Conservation (phyloP, 2,113 vertebrate species). For the Tringa solitaria region DNA sequence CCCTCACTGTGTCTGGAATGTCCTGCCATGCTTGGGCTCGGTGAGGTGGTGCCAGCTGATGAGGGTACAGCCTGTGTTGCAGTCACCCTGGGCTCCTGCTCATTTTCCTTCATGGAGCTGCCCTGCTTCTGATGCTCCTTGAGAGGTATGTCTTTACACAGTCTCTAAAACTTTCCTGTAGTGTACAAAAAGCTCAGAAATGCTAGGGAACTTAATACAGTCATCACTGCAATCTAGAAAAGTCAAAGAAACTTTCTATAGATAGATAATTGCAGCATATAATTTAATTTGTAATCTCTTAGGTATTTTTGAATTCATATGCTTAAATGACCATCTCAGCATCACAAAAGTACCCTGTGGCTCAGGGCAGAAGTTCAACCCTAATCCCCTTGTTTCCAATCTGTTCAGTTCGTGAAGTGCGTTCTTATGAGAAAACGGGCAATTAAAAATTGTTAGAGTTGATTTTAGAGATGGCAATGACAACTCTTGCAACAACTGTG, state of each 20-base stretch:
- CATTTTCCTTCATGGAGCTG: background rate
- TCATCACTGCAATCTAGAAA: background rate
- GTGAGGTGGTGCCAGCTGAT: background rate
- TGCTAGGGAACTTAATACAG: background rate
- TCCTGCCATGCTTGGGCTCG: background rate
- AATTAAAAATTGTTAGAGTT: background rate
- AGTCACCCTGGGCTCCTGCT: background rate
- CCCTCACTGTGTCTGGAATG: background rate
- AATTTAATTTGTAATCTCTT: background rate
- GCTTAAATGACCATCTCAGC: background rate
- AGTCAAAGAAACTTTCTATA: background rate
- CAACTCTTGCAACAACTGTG: background rate
- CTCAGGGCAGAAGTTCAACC: background rate
- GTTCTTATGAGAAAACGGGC: background rate
- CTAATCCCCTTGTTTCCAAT: background rate
- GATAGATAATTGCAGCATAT: background rate
- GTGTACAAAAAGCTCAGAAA: background rate
- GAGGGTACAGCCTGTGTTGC: background rate
- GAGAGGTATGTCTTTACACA: background rate
- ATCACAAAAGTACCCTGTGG: background rate
- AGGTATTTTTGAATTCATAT: background rate
- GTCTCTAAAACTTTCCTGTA: background rate
- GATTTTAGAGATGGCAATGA: background rate
- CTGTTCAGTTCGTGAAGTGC: background rate
- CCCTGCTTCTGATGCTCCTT: background rate